Base-by-base conservation (phyloP, 2,888 invertebrate genomes). In the Nezara viridula region DNA sequence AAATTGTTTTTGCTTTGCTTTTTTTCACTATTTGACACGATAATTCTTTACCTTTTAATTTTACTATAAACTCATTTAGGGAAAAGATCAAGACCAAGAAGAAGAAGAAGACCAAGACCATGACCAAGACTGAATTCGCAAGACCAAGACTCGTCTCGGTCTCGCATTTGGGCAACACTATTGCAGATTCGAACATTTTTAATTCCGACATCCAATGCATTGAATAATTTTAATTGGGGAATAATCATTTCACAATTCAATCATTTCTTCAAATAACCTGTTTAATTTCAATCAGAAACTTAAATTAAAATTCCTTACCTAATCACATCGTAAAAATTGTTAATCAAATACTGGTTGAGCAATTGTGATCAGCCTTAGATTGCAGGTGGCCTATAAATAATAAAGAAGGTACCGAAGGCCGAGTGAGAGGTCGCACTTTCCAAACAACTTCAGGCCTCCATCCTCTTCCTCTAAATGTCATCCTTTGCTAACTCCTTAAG, bases 401-500 rank as follows among this genome's bases (percentile, higher is more conserved):
- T 44, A 81, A 47, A 81, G 81, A 47, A 81, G n/a, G 81, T 44
- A 47, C 44, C n/a, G 81, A 81, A 81, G 81, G 81, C 81, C 81
- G 81, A 81, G 81, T 44, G 81, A 81, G 81, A 81, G 81, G 81
- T 81, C 1, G 44, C n/a, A 47, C 81, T 81, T 81, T 47, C 44
- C 81, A 81, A 81, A 47, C 81, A 81, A 14, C 81, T 73, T 47
- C 81, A 81, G 44, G 44, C 14, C 66, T 37, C 27, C 37, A 73
- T 73, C 66, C 37, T 19, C 37, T n/a, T 24, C 81, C 81, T 40
- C 47, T 81, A 81, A 81, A 81, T 81, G 81, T 16, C 81, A 81
- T 81, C 81, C 66, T 37, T 37, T 73, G 19, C n/a, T 60, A 60
- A 60, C 66, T 37, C 32, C 19, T 19, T 73, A 3, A 27, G 27